Base-by-base conservation (phyloP, 2,797 vertebrate species). In the Mico argentatus region DNA sequence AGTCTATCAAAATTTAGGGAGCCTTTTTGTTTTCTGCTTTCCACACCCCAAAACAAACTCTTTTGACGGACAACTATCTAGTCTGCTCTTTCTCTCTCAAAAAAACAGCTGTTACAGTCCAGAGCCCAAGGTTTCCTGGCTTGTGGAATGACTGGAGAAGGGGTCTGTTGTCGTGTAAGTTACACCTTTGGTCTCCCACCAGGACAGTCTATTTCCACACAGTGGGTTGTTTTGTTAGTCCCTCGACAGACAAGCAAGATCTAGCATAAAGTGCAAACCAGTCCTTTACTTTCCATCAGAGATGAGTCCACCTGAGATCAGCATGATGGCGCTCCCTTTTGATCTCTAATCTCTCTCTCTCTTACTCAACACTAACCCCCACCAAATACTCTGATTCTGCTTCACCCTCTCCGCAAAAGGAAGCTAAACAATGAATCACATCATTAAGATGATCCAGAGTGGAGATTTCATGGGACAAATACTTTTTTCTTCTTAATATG, bases 151-250 rank as follows among this genome's bases (percentile, higher is more conserved):
- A 44, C 4, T 7, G 59, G 13, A 2, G 33, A n/a, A 55, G 39
- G 64, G 22, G 44, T 7, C 10, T 0, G 50, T 27, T 19, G 14
- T 64, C 2, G 1, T 44, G 39, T 1, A 3, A 57, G 13, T 36
- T 30, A 55, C 0, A 0, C 30, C 59, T 83, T 55, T 15, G 3
- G 14, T 52, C 19, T 1, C 1, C 7, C 10, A 3, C 0, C 33
- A 36, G 7, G 6, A 33, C 19, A 12, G 1, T 55, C 59, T 46
- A 14, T 41, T 3, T 39, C 80, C 46, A 59, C 36, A 12, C 4
- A 48, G 59, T 2, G 1, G 36, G 13, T 33, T 7, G 0, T 6
- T 46, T n/a, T 22, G n/a, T 61, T 36, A 88, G 85, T 46, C 70
- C 4, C 1, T 52, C 90, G 52, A n/a, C 19, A 2, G 36, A 75